phyloP scores from a whole-genome alignment of 2,113 vertebrate species.

The Eulemur macaco region DNA sequence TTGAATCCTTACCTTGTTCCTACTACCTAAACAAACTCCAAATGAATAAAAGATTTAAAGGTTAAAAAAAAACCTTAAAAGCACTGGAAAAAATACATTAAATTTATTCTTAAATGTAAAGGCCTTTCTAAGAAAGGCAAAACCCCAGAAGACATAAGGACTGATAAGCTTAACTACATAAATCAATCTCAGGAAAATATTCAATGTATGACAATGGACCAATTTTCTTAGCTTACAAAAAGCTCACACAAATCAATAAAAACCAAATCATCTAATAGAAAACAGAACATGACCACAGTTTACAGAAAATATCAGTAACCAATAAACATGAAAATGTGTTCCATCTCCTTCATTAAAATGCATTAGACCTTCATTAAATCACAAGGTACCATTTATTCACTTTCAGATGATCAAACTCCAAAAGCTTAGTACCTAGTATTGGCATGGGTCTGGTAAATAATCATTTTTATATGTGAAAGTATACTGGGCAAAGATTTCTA shows the following conservation, averaged over 20 bases:
- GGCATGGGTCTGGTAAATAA: conserved; percentile 9
- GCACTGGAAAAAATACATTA: conserved; percentile 49
- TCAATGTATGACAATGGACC: conserved; percentile 37
- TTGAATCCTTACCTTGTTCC: neutral
- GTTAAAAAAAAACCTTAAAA: conserved; percentile 31
- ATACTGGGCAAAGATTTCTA: conserved; percentile 6
- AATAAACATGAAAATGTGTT: conserved; percentile 41
- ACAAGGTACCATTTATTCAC: conserved; percentile 36
- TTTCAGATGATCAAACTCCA: conserved; percentile 30
- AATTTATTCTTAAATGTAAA: conserved; percentile 61
- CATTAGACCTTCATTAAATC: conserved; percentile 33
- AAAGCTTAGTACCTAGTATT: neutral
- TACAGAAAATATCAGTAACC: conserved; percentile 44
- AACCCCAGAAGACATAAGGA: conserved; percentile 40
- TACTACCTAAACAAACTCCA: conserved; percentile 40
- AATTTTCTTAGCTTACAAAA: conserved; percentile 59
- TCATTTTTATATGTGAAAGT: conserved; percentile 20
- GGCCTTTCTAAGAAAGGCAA: conserved; percentile 45
- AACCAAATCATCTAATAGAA: conserved; percentile 43
- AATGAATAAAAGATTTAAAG: conserved; percentile 44
- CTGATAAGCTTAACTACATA: conserved; percentile 45
- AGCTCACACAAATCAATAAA: conserved; percentile 38
- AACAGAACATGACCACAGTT: conserved; percentile 43
- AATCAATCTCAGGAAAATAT: conserved; percentile 51
- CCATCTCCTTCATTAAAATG: conserved; percentile 39